These are phyloP conservation scores for Teleiodes luculella DNA, from an alignment of 2,888 invertebrate genomes.

Conservation along the genomic window DNA sequence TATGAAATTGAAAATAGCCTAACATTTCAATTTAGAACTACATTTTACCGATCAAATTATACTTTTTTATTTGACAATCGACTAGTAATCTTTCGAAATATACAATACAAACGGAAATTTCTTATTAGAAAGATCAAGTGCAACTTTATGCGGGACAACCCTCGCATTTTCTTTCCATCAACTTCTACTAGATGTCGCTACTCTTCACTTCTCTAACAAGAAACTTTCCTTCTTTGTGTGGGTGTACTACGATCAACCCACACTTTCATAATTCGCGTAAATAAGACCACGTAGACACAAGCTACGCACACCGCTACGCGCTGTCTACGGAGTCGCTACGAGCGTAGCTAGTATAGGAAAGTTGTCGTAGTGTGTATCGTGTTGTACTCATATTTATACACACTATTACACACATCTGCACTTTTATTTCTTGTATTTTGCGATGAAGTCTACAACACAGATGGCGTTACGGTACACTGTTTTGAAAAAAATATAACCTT, in stretches of 20 bases:
- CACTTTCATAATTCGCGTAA: slow-evolving; percentile 29
- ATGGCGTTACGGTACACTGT: slow-evolving; percentile 5
- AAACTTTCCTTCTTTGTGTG: slow-evolving; percentile 46
- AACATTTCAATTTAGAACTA: too few relatives aligned
- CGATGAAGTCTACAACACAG: neutral
- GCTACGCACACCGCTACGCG: slow-evolving; percentile 32
- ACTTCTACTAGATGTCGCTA: slow-evolving; percentile 63
- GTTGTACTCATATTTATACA: slow-evolving; percentile 7
- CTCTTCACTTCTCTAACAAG: slow-evolving; percentile 41
- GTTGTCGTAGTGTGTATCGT: slow-evolving; percentile 10
- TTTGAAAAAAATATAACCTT: neutral
- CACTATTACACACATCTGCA: neutral
- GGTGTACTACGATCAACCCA: slow-evolving; percentile 33
- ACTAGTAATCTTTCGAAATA: too few relatives aligned
- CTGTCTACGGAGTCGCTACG: slow-evolving; percentile 17
- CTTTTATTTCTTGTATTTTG: neutral
- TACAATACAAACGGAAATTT: neutral
- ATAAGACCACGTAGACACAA: slow-evolving; percentile 32
- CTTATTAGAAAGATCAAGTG: slow-evolving; percentile 28
- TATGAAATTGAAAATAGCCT: too few relatives aligned
- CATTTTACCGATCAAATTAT: too few relatives aligned
- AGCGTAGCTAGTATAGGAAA: slow-evolving; percentile 8
- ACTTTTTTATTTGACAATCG: too few relatives aligned
- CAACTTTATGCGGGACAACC: slow-evolving; percentile 41
- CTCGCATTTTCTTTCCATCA: slow-evolving; percentile 38